Evolutionary conservation across 2,797 vertebrate species (phyloP).

Genomic region (Sebastes glaucus): DNA sequence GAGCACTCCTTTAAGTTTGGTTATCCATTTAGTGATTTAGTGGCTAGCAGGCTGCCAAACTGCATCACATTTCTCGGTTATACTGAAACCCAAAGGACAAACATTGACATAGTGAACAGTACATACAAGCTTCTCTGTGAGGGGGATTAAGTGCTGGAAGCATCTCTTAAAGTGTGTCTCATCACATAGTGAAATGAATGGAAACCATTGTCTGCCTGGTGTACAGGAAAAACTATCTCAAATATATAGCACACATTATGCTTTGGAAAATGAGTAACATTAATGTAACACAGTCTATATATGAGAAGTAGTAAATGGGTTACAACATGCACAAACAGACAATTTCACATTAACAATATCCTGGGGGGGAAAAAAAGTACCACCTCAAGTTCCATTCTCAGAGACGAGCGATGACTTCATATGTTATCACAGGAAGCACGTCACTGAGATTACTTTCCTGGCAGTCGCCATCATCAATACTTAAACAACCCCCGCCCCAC

Average conservation of each 20-base stretch:
- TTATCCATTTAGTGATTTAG: background rate
- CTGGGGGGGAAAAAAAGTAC: background rate
- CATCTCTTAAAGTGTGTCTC: background rate
- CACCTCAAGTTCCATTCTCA: slow-evolving; percentile 15
- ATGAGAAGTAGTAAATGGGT: background rate
- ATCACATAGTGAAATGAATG: background rate
- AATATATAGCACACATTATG: background rate
- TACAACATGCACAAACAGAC: slow-evolving; percentile 22
- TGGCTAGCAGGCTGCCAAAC: background rate
- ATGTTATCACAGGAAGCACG: slow-evolving; percentile 14
- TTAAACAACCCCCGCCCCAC: background rate
- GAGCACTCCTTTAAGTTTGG: background rate
- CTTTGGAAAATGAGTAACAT: slow-evolving; percentile 29
- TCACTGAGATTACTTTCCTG: slow-evolving; percentile 23
- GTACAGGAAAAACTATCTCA: background rate
- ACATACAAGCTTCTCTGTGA: background rate
- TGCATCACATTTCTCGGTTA: background rate
- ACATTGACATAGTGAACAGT: background rate
- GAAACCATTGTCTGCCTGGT: slow-evolving; percentile 12
- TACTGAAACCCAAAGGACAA: background rate
- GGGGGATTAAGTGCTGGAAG: background rate
- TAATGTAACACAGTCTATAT: background rate
- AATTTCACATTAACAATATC: slow-evolving; percentile 2
- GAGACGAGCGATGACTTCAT: slow-evolving; percentile 6
- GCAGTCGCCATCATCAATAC: slow-evolving; percentile 17